A percentile compares a stretch with the other conserved stretches of the same genome.
phyloP scores from a whole-genome alignment of 92 coral and sea anemone species.

The Parazoanthus atlanticus region DNA sequence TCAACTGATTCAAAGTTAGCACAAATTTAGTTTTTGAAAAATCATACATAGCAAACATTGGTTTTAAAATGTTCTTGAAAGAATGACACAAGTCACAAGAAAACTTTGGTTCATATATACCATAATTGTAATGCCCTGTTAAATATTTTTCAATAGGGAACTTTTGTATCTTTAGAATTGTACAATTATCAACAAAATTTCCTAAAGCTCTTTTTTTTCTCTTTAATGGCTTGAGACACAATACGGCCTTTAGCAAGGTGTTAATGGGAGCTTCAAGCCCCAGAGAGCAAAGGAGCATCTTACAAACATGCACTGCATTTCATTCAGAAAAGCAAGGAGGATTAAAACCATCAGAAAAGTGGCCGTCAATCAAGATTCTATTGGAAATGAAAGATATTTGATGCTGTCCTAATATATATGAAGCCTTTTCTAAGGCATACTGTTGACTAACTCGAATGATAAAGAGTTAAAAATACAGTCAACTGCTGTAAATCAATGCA shows the following conservation, averaged over 20 bases:
- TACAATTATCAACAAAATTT: slow-evolving; percentile 19
- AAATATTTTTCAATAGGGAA: neutral
- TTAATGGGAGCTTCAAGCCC: neutral
- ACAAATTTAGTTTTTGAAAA: too few relatives aligned
- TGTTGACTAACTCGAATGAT: neutral
- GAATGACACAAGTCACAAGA: neutral
- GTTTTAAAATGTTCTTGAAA: too few relatives aligned
- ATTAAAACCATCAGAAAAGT: neutral
- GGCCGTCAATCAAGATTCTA: neutral
- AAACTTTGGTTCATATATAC: neutral
- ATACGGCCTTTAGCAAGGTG: slow-evolving; percentile 5
- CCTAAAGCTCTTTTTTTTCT: slow-evolving; percentile 5
- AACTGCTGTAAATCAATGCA: neutral
- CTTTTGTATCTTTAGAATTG: neutral
- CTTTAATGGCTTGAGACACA: neutral
- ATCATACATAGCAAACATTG: too few relatives aligned
- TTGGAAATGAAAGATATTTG: neutral
- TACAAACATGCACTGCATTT: neutral
- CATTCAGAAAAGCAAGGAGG: neutral
- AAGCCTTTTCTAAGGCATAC: neutral
- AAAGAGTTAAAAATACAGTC: neutral
- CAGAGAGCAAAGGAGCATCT: neutral
- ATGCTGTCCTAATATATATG: neutral
- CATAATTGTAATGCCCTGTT: neutral
- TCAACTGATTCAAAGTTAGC: too few relatives aligned